These are phyloP conservation scores for Sceliomorpha sp. DNA, from an alignment of 2,888 invertebrate species.

Conservation along the genomic window DNA sequence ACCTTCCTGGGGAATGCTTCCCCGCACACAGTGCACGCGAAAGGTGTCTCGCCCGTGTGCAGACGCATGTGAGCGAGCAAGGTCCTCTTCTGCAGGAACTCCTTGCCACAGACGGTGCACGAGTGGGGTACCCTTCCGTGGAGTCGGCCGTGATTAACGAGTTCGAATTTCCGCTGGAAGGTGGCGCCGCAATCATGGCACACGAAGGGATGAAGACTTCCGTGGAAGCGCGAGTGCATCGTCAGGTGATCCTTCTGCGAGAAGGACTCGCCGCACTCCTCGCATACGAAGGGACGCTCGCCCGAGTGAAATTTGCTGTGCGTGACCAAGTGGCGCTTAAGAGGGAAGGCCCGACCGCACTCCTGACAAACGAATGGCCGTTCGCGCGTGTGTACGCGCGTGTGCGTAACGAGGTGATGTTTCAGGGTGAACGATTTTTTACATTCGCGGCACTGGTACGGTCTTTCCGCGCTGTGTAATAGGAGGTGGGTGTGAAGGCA, in stretches of 20 bases:
- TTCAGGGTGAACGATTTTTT: slow-evolving; percentile 93
- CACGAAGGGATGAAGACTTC: slow-evolving; percentile 97
- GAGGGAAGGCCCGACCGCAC: slow-evolving; percentile 90
- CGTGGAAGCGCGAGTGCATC: slow-evolving; percentile 95
- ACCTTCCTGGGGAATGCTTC: slow-evolving; percentile 88
- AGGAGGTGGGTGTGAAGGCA: slow-evolving; percentile 91
- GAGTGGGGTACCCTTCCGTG: slow-evolving; percentile 91
- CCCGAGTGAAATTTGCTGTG: slow-evolving; percentile 94
- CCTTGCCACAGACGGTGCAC: slow-evolving; percentile 91
- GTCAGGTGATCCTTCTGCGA: slow-evolving; percentile 93
- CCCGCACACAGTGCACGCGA: slow-evolving; percentile 88
- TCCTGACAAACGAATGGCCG: slow-evolving; percentile 91
- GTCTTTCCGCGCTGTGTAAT: slow-evolving; percentile 90
- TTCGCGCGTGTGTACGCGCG: slow-evolving; percentile 89
- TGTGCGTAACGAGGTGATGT: slow-evolving; percentile 91
- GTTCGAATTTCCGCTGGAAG: slow-evolving; percentile 91
- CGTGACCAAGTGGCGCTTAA: slow-evolving; percentile 90
- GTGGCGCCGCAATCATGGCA: slow-evolving; percentile 94
- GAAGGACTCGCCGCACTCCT: slow-evolving; percentile 95
- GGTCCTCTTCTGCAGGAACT: slow-evolving; percentile 91
- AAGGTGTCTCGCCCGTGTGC: slow-evolving; percentile 88
- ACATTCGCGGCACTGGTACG: slow-evolving; percentile 91
- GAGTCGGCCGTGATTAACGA: slow-evolving; percentile 90
- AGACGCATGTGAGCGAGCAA: slow-evolving; percentile 90
- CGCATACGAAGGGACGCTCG: slow-evolving; percentile 91